Conservation (phyloP, 2,888 invertebrate genomes). For the Drosophila basisetae region DNA sequence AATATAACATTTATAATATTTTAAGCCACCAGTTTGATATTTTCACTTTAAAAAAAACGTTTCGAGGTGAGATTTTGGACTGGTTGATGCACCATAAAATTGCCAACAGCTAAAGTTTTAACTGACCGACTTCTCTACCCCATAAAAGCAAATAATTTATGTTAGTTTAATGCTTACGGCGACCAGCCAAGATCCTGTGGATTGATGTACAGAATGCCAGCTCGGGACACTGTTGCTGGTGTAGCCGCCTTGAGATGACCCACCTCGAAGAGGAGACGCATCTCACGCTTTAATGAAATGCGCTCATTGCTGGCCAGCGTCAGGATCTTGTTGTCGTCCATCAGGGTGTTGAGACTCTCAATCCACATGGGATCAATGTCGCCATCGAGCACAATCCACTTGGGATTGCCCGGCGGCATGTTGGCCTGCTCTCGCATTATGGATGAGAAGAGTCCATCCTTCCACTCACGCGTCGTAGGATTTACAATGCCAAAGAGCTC, state of each 20-base stretch:
- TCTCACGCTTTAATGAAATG: constrained; percentile 94
- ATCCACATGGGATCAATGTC: constrained; percentile 95
- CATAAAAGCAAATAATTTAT: not conserved
- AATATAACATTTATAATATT: not conserved
- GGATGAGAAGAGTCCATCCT: constrained; percentile 94
- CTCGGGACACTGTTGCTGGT: constrained; percentile 97
- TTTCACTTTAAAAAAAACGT: not conserved
- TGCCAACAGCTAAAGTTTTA: not conserved
- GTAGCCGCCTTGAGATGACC: constrained; percentile 96
- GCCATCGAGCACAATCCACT: constrained; percentile 98
- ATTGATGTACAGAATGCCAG: constrained; percentile 97
- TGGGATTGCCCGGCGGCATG: constrained; percentile 92
- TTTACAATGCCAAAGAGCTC: constrained; percentile 98
- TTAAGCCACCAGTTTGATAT: not conserved
- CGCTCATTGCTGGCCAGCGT: constrained; percentile 98
- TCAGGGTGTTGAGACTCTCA: constrained; percentile 97
- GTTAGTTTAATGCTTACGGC: constrained; percentile 88
- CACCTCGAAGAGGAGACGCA: constrained; percentile 97
- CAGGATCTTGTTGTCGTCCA: constrained; percentile 98
- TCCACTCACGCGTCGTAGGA: constrained; percentile 97
- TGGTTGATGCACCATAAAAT: not conserved
- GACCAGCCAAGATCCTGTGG: constrained; percentile 97
- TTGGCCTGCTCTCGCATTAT: constrained; percentile 98
- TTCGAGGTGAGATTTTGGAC: not conserved
- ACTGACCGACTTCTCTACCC: not conserved